Percentiles rank a stretch among this genome's conserved stretches.
Evolutionary conservation across 1,140 invertebrate species (phyloP).

Genomic region (Drosophila tropicalis): DNA sequence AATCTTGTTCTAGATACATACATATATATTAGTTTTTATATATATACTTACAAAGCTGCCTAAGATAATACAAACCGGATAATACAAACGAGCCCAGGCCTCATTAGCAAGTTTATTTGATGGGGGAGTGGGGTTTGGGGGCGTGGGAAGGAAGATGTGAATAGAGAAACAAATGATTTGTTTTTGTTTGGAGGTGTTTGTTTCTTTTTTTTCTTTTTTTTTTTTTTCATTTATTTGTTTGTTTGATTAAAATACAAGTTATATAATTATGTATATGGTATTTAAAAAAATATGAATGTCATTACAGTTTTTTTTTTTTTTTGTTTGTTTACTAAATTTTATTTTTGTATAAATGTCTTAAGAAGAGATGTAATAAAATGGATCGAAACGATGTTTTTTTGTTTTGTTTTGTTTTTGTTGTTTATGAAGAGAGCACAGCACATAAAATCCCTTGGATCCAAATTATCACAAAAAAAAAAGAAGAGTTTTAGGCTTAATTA

Average conservation of each 20-base stretch:
- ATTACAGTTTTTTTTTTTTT: slow-evolving; percentile 24
- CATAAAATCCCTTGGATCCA: slow-evolving; percentile 14
- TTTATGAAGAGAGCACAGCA: neutral
- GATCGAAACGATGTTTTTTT: neutral
- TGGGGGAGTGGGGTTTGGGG: no score
- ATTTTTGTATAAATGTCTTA: slow-evolving; percentile 13
- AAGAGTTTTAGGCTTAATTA: slow-evolving; percentile 14
- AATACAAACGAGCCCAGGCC: neutral
- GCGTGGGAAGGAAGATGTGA: neutral
- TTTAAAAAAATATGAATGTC: slow-evolving; percentile 6
- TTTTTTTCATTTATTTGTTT: slow-evolving; percentile 17
- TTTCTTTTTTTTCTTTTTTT: neutral
- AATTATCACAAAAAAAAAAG: neutral
- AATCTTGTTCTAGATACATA: no score
- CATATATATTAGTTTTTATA: no score
- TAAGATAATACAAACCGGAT: slow-evolving; percentile 2
- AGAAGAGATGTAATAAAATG: neutral
- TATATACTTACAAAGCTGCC: no score
- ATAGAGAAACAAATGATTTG: slow-evolving; percentile 2
- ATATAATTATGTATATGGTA: slow-evolving; percentile 18
- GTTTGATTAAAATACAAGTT: slow-evolving; percentile 19
- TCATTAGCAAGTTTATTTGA: neutral
- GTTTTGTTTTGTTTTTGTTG: neutral
- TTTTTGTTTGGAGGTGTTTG: neutral
- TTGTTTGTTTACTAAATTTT: neutral